A percentile compares a stretch with the other conserved stretches of the same genome.
phyloP scores from a whole-genome alignment of 2,888 invertebrate species.

The Cyclophora albipunctata region DNA sequence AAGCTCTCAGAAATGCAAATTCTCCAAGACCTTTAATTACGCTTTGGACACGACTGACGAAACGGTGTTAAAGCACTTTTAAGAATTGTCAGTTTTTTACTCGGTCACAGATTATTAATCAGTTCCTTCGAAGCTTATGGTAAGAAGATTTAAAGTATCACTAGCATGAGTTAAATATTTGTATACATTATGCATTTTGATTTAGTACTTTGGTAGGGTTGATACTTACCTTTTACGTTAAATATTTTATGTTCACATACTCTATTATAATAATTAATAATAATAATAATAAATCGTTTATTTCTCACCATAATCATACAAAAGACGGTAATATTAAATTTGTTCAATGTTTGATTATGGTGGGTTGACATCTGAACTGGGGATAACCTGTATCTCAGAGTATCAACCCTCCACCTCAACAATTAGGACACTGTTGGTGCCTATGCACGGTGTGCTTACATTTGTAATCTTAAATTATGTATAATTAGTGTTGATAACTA shows the following conservation, averaged over 20 bases:
- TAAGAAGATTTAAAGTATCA: slow-evolving; percentile 56
- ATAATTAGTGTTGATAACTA: too few relatives aligned
- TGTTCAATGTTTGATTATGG: too few relatives aligned
- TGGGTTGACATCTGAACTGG: too few relatives aligned
- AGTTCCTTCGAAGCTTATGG: slow-evolving; percentile 22
- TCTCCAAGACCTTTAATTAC: slow-evolving; percentile 67
- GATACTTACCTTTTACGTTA: slow-evolving; percentile 11
- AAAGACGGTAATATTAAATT: too few relatives aligned
- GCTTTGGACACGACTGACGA: slow-evolving; percentile 61
- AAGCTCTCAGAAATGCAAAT: slow-evolving; percentile 73
- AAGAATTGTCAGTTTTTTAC: slow-evolving; percentile 31
- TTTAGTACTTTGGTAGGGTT: slow-evolving; percentile 26
- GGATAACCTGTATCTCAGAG: too few relatives aligned
- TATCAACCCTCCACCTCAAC: too few relatives aligned
- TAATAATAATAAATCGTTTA: too few relatives aligned
- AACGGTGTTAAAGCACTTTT: slow-evolving; percentile 67
- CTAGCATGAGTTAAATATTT: slow-evolving; percentile 30
- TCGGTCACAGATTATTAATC: slow-evolving; percentile 13
- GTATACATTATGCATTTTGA: slow-evolving; percentile 15
- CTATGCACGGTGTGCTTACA: too few relatives aligned
- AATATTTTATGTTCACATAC: neutral
- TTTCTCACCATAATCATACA: too few relatives aligned
- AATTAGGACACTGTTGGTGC: too few relatives aligned
- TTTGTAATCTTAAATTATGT: too few relatives aligned
- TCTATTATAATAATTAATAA: too few relatives aligned